Conservation (phyloP, 2,888 invertebrate genomes). For the Aphidoletes aphidimyza region DNA sequence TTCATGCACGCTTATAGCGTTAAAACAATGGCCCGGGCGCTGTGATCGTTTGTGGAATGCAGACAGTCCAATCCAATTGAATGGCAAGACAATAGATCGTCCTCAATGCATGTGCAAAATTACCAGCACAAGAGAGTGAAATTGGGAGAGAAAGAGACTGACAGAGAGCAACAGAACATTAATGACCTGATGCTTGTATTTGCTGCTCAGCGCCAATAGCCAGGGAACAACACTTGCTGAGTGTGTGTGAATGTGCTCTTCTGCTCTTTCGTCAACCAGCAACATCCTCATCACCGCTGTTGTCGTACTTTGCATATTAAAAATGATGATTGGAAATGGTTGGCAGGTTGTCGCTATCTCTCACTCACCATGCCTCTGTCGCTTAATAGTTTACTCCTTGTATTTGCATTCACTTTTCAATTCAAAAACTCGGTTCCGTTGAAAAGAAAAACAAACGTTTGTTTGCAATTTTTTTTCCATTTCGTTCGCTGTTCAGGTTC, state of each 20-base stretch:
- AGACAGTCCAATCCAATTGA: constrained; percentile 19
- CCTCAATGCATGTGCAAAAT: background rate
- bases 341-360: background rate
- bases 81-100: constrained; percentile 44
- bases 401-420: constrained; percentile 52
- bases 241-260: no score
- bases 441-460: constrained; percentile 53
- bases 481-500: constrained; percentile 11
- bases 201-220: background rate
- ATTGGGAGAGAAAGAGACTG: no score
- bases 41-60: constrained; percentile 37
- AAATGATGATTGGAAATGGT: constrained; percentile 15
- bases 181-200: constrained; percentile 26
- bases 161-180: background rate
- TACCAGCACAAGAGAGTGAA: background rate
- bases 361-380: no score
- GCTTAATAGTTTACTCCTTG: background rate
- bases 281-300: background rate
- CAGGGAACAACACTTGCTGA: background rate
- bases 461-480: background rate
- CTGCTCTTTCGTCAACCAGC: background rate
- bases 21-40: constrained; percentile 40
- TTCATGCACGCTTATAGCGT: constrained; percentile 34
- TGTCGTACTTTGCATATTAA: background rate
- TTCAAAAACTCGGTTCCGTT: background rate